Base-by-base conservation (phyloP, 2,797 vertebrate genomes). In the Macroramphosus scolopax region DNA sequence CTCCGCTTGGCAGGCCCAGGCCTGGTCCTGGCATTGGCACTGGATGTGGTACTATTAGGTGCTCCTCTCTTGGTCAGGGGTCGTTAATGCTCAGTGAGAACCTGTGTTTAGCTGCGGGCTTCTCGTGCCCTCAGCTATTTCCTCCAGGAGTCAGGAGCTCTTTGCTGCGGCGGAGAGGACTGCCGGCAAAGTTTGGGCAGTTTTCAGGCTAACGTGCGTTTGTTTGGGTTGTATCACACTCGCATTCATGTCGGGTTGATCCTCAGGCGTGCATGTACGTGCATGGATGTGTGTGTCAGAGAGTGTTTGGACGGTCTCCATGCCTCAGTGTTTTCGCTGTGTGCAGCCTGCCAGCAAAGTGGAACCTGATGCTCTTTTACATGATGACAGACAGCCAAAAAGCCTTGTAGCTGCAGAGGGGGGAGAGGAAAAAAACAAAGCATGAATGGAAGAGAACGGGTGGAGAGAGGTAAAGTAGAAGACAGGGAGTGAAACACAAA, bases 21-120 rank as follows among this genome's bases (percentile, higher is more conserved):
- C 50, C 22, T 33, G 61, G 33, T 61, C 54, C 48, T 39, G 55
- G 62, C 58, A n/a, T 18, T 58, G 44, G 63, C 58, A 14, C 17
- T 58, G 44, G 52, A 58, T 75, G 46, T 51, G 45, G 60, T 50
- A 13, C 40, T 13, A 16, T 16, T 41, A 30, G 66, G 66, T 18
- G 60, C 63, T 71, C 68, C 38, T 70, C 57, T 67, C 68, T 75
- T 38, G 6, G 80, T 75, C 69, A 49, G 80, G 68, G 75, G 65
- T 75, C 61, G 47, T 77, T 77, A 79, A 75, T 72, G 68, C 72
- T 51, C 68, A 66, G 70, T 82, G 82, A 84, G 83, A 88, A 87
- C 73, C 58, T 32, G 41, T 69, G 77, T 83, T 81, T 72, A 57
- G 62, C 78, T 66, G 76, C 50, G 79, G 81, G 41, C 86, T 85